Evolutionary conservation across 1,140 invertebrate species (phyloP).

Genomic region (Hyles euphorbiae): DNA sequence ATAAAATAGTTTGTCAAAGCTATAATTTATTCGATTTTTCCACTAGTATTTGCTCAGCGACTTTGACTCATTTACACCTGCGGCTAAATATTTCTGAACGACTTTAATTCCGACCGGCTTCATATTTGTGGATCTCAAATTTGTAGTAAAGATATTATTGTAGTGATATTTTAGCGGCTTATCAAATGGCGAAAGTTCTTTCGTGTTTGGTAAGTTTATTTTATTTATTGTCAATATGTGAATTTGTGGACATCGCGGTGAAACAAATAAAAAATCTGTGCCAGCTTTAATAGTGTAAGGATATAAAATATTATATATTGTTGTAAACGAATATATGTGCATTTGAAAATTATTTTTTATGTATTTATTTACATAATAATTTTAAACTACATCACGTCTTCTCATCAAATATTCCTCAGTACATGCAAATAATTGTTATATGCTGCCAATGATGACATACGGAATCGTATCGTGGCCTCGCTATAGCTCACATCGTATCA

Average conservation of each 20-base stretch:
- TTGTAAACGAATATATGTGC: conserved; percentile 66
- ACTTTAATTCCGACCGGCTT: not conserved
- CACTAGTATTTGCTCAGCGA: too few species aligned
- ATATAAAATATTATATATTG: conserved; percentile 58
- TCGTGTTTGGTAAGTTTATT: conserved; percentile 21
- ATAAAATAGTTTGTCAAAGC: too few species aligned
- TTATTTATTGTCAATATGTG: conserved; percentile 30
- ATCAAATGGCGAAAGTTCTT: conserved; percentile 20
- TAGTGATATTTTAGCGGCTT: conserved; percentile 8
- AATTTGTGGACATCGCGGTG: conserved; percentile 47
- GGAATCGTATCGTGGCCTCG: too few species aligned
- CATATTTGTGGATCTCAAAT: not conserved
- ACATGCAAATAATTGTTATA: too few species aligned
- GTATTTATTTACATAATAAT: too few species aligned
- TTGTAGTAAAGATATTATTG: not conserved
- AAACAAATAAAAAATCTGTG: conserved; percentile 58
- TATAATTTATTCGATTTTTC: too few species aligned
- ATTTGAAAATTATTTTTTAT: conserved; percentile 13
- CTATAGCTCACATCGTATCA: too few species aligned
- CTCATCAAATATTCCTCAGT: too few species aligned
- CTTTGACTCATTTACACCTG: too few species aligned
- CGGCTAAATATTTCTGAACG: not conserved
- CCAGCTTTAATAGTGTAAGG: conserved; percentile 65
- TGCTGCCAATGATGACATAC: too few species aligned
- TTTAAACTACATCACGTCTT: too few species aligned